Evolutionary conservation across 2,888 invertebrate species (phyloP).

Genomic region (Caenorhabditis wallacei): DNA sequence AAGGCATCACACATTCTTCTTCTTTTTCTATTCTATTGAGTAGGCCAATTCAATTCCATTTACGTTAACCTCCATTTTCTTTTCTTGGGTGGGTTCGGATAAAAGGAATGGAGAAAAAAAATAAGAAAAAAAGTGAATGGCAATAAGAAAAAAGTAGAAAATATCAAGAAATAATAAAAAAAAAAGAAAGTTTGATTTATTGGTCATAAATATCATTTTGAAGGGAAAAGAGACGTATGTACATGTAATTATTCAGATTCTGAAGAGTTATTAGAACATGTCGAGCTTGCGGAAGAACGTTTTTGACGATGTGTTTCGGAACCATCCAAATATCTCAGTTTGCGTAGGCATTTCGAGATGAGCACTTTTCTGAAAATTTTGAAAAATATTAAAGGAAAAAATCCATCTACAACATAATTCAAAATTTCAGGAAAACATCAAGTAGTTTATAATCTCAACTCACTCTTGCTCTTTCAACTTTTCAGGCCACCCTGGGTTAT

Average conservation of each 20-base stretch:
- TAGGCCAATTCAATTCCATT: constrained; percentile 31
- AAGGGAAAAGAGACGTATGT: not conserved
- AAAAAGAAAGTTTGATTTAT: not conserved
- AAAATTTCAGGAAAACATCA: too few species aligned
- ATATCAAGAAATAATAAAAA: not conserved
- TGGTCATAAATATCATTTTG: constrained; percentile 1
- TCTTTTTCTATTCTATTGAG: constrained; percentile 7
- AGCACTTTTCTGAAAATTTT: constrained; percentile 21
- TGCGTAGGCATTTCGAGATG: constrained; percentile 9
- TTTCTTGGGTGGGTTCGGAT: not conserved
- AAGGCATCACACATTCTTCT: constrained; percentile 19
- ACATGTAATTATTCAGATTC: constrained; percentile 17
- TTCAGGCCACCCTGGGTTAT: constrained; percentile 77
- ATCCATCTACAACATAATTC: too few species aligned
- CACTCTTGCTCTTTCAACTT: constrained; percentile 24
- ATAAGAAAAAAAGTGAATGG: not conserved
- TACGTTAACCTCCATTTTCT: constrained; percentile 16
- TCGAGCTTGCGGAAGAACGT: not conserved
- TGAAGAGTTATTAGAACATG: constrained; percentile 4
- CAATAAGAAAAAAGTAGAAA: not conserved
- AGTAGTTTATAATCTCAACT: not conserved
- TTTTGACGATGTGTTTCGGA: not conserved
- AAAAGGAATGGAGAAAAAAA: constrained; percentile 1
- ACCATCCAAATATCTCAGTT: constrained; percentile 7
- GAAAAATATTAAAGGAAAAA: too few species aligned